These are phyloP conservation scores for Callyntrura sp. DNA, from an alignment of 2,888 invertebrate genomes.

Conservation along the genomic window DNA sequence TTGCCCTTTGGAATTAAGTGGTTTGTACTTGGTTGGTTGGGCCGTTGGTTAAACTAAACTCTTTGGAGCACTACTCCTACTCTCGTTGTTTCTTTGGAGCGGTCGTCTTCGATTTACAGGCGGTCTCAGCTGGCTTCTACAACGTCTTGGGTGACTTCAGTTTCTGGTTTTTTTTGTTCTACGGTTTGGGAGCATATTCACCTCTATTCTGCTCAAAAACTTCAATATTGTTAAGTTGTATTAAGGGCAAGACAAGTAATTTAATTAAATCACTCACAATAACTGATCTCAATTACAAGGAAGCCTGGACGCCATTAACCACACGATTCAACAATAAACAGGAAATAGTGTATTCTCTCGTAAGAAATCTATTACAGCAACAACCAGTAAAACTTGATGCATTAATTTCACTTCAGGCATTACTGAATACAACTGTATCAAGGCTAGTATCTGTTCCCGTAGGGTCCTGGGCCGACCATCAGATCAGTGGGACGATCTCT, in stretches of 20 bases:
- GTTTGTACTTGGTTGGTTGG: too few species aligned
- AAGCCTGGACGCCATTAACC: conserved; percentile 43
- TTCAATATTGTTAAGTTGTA: not conserved
- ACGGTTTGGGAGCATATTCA: too few species aligned
- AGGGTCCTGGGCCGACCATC: not conserved
- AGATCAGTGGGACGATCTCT: conserved; percentile 31
- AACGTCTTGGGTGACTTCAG: too few species aligned
- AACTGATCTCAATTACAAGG: conserved; percentile 37
- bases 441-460: not conserved
- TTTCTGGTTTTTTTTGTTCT: too few species aligned
- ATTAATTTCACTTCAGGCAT: not conserved
- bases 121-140: too few species aligned
- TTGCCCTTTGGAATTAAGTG: too few species aligned
- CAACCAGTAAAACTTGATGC: not conserved
- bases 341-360: conserved; percentile 41
- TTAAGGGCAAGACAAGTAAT: not conserved
- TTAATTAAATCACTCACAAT: not conserved
- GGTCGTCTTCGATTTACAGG: too few species aligned
- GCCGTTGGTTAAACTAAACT: too few species aligned
- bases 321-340: conserved; percentile 59
- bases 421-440: not conserved
- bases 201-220: too few species aligned
- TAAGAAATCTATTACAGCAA: not conserved
- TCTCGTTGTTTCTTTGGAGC: too few species aligned
- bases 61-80: too few species aligned